phyloP scores from a whole-genome alignment of 2,113 vertebrate species.

The Bettongia penicillata region DNA sequence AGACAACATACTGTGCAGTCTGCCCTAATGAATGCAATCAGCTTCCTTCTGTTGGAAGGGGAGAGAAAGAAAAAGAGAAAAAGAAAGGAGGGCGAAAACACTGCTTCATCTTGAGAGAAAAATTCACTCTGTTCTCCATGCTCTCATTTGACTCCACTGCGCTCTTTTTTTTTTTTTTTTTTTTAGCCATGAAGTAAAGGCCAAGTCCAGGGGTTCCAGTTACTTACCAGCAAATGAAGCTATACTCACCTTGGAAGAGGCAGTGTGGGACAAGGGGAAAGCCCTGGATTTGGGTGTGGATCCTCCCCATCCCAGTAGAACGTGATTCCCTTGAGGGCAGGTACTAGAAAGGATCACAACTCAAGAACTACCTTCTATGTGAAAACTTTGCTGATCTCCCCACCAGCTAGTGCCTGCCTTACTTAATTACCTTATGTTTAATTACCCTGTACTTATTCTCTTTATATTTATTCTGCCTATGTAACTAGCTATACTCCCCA shows the following conservation, averaged over 20 bases:
- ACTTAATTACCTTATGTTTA: not conserved
- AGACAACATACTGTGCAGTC: constrained; percentile 16
- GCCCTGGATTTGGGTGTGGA: not conserved
- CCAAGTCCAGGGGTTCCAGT: not conserved
- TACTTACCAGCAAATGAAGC: not conserved
- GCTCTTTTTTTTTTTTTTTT: not conserved
- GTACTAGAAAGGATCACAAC: not conserved
- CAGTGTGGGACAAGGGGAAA: too few relatives aligned
- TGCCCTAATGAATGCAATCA: constrained; percentile 24
- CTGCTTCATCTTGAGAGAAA: not conserved
- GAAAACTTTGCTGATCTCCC: not conserved
- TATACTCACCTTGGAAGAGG: not conserved
- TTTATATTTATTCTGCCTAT: not conserved
- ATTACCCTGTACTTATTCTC: not conserved
- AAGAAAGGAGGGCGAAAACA: not conserved
- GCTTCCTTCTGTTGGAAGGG: not conserved
- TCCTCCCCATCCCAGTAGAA: not conserved
- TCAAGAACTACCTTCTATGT: not conserved
- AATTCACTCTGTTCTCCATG: not conserved
- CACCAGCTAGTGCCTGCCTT: not conserved
- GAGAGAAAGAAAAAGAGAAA: not conserved
- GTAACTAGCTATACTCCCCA: not conserved
- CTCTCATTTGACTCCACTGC: not conserved
- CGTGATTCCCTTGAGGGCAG: not conserved
- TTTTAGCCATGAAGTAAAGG: not conserved